Evolutionary conservation across 2,113 vertebrate species (phyloP).

Genomic region (Rhinichthys klamathensis): DNA sequence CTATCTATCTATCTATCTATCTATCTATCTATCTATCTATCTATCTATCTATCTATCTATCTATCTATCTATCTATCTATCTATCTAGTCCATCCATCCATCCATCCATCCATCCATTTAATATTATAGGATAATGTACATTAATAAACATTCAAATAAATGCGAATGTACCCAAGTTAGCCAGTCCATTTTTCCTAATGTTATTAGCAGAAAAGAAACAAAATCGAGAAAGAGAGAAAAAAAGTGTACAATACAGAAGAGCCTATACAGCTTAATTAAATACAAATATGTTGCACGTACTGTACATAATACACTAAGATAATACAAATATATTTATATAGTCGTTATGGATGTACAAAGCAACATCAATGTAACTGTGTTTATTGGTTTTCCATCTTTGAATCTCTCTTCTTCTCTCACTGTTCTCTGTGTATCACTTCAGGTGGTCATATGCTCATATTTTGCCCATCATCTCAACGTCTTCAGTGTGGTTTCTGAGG

Average conservation of each 20-base stretch:
- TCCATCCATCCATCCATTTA: no score
- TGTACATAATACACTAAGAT: not conserved
- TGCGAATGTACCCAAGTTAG: no score
- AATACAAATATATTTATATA: not conserved
- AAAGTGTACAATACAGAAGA: not conserved
- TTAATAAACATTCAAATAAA: no score
- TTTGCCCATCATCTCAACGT: slow-evolving; percentile 63
- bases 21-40: no score
- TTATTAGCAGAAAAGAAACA: not conserved
- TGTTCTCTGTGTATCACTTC: slow-evolving; percentile 15
- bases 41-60: no score
- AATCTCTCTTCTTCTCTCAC: not conserved
- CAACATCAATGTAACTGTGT: not conserved
- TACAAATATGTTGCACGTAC: no score
- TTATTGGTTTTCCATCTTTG: no score
- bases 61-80: no score
- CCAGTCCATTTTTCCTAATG: no score
- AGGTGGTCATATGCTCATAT: slow-evolving; percentile 70
- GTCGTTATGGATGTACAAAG: not conserved
- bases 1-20: no score
- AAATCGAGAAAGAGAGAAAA: not conserved
- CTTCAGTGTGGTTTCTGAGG: slow-evolving; percentile 63
- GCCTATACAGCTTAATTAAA: not conserved
- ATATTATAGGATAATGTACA: no score
- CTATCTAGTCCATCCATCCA: no score